Evolutionary conservation across 2,888 invertebrate genomes (phyloP), one percentile per base, ranked within the genome.

Genomic region (Cecidostiba fungosa): DNA sequence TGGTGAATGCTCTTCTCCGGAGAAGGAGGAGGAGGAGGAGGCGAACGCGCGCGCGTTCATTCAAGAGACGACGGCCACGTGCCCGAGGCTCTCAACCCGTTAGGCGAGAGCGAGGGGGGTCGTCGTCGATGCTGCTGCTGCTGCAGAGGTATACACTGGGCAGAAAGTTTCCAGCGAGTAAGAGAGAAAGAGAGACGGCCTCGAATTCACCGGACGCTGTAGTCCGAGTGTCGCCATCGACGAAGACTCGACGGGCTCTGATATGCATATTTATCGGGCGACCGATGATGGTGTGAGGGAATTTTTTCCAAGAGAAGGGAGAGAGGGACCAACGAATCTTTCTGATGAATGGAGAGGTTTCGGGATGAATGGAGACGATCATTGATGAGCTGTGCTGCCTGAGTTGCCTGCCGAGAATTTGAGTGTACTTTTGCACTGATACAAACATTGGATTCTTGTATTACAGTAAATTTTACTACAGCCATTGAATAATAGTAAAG

Each of bases 31-130:
- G 72, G 43, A 32, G 74, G 69, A 39, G 74, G 72, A 69, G 85
- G 87, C 85, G 87, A 87, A 89, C 89, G 86, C 87, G 85, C 87
- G 88, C 87, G 87, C 87, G 88, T 92, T 91, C 92, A 92, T 92
- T 92, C 92, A 92, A 91, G 91, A 92, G 39, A 77, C 88, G 88
- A 91, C 91, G 91, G 92, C 92, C 92, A 92, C 92, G 92, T 92
- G 92, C 91, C 92, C 91, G 90, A 90, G 92, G 91, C 92, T 91
- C 92, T 91, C 91, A 89, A 90, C 90, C 90, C 90, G 90, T 89
- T 89, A 89, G 88, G 88, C 89, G 88, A 78, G 66, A 39, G 66
- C 32, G 81, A 88, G 66, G 66, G 26, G 23, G 66, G 66, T 66
- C 54, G 54, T 59, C 54, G 59, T 88, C 84, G 82, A 47, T 43